Base-by-base conservation (phyloP, 2,888 invertebrate species). In the Scaptomyza tumidula region DNA sequence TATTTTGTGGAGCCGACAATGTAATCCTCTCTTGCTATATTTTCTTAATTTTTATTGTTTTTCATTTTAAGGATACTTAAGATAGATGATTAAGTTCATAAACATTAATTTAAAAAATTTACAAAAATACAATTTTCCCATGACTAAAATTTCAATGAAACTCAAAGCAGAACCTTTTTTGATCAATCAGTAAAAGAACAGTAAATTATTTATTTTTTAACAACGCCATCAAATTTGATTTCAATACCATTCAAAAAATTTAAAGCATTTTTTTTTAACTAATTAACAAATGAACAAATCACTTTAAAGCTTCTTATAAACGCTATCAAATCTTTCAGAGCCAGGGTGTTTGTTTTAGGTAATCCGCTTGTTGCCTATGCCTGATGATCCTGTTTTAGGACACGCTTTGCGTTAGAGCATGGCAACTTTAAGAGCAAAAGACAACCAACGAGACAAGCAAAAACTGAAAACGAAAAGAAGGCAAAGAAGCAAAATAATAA, bases 391-490 rank as follows among this genome's bases (percentile, higher is more conserved):
- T 44, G 55, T 39, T 62, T 43, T 37, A 56, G 55, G 52, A 72
- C 49, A 60, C 33, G 19, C 16, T 39, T 27, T 43, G 29, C 35
- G 37, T 39, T 54, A 45, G 61, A 54, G 73, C 48, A 66, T 49
- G 33, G 35, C 58, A 58, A 52, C 75, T 74, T 46, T 41, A 6
- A 62, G 69, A 78, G 76, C 58, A 75, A 78, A 64, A 70, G 60
- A 77, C 68, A 67, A 68, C 67, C 67, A 64, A 57, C 43, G 54
- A 84, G 73, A 77, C 67, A 75, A 63, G 66, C 71, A 63, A 63
- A 68, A 70, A 61, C 41, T 45, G 35, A 59, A 57, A 41, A 70
- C 69, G 68, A 66, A 66, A 71, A 67, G 56, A 43, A 43, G 46
- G 68, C 68, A 63, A 55, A 27, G 56, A 54, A 53, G 37, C 19